A percentile compares a stretch with the other conserved stretches of the same genome.
Evolutionary conservation across 2,797 vertebrate genomes (phyloP).

Genomic region (Sebastes aleutianus): DNA sequence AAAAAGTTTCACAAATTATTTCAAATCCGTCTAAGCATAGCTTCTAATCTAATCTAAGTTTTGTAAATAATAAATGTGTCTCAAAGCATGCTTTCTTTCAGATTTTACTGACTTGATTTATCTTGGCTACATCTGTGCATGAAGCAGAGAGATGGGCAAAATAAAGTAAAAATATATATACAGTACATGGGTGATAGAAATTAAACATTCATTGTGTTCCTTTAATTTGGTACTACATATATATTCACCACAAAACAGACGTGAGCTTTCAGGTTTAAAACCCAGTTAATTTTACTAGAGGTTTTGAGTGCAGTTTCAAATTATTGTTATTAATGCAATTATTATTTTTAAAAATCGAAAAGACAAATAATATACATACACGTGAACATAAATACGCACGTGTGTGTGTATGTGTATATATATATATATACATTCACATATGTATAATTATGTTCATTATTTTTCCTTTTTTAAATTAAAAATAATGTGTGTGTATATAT

Average conservation of each 20-base stretch:
- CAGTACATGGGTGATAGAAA: background rate
- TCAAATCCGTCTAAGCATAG: background rate
- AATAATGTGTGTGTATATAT: too few relatives aligned
- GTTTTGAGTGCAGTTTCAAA: background rate
- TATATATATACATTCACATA: too few relatives aligned
- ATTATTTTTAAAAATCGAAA: background rate
- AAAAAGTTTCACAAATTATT: background rate
- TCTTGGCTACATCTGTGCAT: background rate
- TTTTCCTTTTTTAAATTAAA: too few relatives aligned
- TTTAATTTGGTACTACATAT: background rate
- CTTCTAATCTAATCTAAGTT: background rate
- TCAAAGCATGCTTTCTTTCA: background rate
- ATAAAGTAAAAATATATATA: background rate
- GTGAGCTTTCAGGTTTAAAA: background rate
- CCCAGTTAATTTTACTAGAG: background rate
- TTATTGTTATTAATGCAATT: background rate
- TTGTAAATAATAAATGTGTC: background rate
- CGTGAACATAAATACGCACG: background rate
- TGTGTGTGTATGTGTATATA: too few relatives aligned
- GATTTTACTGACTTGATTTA: slow-evolving; percentile 18
- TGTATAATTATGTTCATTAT: too few relatives aligned
- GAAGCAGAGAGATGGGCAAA: background rate
- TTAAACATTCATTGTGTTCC: background rate
- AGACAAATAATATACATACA: too few relatives aligned
- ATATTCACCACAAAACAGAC: background rate